These are phyloP conservation scores for Drosophila siamana DNA, from an alignment of 2,888 invertebrate genomes.

Conservation along the genomic window DNA sequence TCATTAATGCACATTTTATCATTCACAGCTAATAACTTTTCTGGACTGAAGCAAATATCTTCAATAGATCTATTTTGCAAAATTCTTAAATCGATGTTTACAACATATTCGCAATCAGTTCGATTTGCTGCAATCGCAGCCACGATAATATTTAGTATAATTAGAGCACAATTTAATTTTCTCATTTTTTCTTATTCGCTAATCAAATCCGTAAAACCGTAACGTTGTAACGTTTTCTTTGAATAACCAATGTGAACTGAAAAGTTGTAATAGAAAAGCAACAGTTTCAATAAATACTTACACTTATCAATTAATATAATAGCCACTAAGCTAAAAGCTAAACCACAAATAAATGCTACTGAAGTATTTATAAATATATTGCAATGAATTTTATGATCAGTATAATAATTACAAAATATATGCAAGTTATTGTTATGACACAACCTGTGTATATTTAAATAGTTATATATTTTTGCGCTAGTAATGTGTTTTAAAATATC, in stretches of 20 bases:
- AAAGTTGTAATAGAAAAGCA: not conserved
- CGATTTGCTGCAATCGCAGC: not conserved
- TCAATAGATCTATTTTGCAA: not conserved
- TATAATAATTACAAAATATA: not conserved
- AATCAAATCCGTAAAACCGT: too few relatives aligned
- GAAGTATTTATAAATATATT: not conserved
- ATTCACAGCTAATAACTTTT: not conserved
- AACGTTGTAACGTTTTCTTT: not conserved
- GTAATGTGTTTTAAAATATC: not conserved
- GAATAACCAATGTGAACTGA: not conserved
- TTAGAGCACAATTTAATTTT: not conserved
- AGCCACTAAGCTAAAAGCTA: not conserved
- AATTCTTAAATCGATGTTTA: slow-evolving; percentile 3
- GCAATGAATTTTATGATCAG: not conserved
- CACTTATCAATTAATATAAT: not conserved
- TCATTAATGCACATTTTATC: not conserved
- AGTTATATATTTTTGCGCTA: not conserved
- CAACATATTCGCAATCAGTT: not conserved
- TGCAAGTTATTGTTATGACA: too few relatives aligned
- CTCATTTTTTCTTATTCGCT: not conserved
- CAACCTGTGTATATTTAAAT: too few relatives aligned
- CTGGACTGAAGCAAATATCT: slow-evolving; percentile 9
- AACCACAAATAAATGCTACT: not conserved
- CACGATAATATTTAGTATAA: not conserved
- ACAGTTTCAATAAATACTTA: not conserved